Conservation (phyloP, 2,797 vertebrate species). For the Crocidura indochinensis region DNA sequence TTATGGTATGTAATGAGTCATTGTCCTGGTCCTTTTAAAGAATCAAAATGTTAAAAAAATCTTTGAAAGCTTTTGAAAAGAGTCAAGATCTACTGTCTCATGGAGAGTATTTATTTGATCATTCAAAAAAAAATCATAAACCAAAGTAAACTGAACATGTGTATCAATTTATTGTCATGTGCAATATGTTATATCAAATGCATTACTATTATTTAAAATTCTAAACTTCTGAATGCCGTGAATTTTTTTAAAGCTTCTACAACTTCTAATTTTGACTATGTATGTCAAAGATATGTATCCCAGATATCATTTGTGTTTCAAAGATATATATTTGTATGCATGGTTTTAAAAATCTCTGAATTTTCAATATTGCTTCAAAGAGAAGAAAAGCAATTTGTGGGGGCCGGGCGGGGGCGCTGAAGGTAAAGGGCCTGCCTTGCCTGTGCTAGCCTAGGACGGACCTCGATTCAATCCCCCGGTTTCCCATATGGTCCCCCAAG, state of each 20-base stretch:
- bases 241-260: conserved; percentile 8
- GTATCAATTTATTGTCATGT: background rate
- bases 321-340: background rate
- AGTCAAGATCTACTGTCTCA: background rate
- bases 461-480: too few species aligned
- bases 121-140: background rate
- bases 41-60: conserved; percentile 47
- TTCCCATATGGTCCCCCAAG: too few species aligned
- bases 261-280: background rate
- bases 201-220: conserved; percentile 22
- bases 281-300: background rate
- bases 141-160: conserved; percentile 10
- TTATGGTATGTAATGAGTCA: conserved; percentile 92
- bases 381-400: background rate
- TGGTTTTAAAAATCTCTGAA: conserved; percentile 20
- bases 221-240: background rate
- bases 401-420: too few species aligned
- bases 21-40: conserved; percentile 32
- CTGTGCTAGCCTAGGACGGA: too few species aligned
- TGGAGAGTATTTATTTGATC: conserved; percentile 6
- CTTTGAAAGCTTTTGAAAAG: conserved; percentile 51
- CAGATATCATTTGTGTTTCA: background rate
- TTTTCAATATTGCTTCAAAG: background rate
- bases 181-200: background rate
- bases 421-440: too few species aligned